phyloP scores from a whole-genome alignment of 2,113 vertebrate species.

The Syngnathoides biaculeatus region DNA sequence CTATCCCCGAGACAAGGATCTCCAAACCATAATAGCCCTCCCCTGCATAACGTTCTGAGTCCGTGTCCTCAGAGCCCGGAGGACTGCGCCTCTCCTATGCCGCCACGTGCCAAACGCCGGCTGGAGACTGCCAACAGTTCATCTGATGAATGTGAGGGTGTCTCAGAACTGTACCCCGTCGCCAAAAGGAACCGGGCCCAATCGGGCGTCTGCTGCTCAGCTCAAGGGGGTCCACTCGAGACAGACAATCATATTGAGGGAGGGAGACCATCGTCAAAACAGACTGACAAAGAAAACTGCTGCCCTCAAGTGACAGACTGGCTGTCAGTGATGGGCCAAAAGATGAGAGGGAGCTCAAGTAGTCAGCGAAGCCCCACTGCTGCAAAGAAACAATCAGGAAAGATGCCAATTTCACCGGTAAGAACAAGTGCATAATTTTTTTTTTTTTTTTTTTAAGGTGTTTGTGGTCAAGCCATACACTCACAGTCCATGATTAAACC shows the following conservation, averaged over 20 bases:
- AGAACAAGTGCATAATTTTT: conserved; percentile 20
- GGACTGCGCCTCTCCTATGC: conserved; percentile 26
- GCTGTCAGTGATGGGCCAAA: conserved; percentile 84
- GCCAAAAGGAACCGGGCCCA: conserved; percentile 73
- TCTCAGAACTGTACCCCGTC: conserved; percentile 73
- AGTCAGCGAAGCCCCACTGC: conserved; percentile 55
- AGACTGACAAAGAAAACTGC: conserved; percentile 84
- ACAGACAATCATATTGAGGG: conserved; percentile 30
- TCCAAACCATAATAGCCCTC: conserved; percentile 45
- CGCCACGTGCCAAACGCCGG: conserved; percentile 83
- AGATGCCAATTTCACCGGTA: conserved; percentile 62
- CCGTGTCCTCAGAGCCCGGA: conserved; percentile 72
- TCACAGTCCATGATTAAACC: background rate
- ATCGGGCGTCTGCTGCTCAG: conserved; percentile 65
- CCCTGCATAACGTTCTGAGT: conserved; percentile 73
- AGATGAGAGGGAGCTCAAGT: conserved; percentile 60
- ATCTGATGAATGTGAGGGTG: conserved; percentile 61
- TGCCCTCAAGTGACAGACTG: conserved; percentile 80
- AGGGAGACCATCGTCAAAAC: conserved; percentile 25
- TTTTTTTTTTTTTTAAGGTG: background rate
- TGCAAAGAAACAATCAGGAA: conserved; percentile 72
- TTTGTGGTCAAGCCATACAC: background rate
- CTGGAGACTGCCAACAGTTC: conserved; percentile 76
- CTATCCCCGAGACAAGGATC: conserved; percentile 71
- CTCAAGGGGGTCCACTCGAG: conserved; percentile 28